Percentiles rank a stretch among this genome's conserved stretches.
These are phyloP conservation scores for Schrankia costaestrigalis DNA, from an alignment of 2,888 invertebrate species.

Conservation along the genomic window DNA sequence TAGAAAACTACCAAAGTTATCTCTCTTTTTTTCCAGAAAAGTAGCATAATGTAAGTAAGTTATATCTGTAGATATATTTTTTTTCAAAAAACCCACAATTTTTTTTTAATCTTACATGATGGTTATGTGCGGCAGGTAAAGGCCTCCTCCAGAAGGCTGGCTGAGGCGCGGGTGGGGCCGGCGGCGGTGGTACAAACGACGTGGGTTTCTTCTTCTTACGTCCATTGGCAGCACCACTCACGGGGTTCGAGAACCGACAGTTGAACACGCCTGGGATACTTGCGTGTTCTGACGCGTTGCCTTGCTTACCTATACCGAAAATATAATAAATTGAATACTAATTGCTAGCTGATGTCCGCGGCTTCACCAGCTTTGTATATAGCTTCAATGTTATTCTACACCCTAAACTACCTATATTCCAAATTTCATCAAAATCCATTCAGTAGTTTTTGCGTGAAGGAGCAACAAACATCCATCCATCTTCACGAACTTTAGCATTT, in stretches of 20 bases:
- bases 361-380: no score
- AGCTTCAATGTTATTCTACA: no score
- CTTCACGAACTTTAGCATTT: no score
- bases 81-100: no score
- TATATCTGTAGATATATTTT: no score
- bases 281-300: slow-evolving; percentile 51
- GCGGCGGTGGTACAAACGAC: slow-evolving; percentile 89
- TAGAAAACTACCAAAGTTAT: no score
- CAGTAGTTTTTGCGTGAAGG: no score
- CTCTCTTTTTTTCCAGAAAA: no score
- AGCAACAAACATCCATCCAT: no score
- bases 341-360: neutral
- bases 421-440: no score
- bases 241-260: slow-evolving; percentile 90
- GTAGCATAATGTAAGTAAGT: no score
- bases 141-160: slow-evolving; percentile 90
- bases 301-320: slow-evolving; percentile 49
- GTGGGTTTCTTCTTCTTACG: slow-evolving; percentile 96
- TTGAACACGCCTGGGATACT: slow-evolving; percentile 93
- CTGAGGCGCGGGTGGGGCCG: slow-evolving; percentile 82
- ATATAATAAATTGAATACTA: neutral
- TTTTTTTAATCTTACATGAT: slow-evolving; percentile 60
- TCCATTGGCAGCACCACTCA: slow-evolving; percentile 77
- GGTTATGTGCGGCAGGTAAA: slow-evolving; percentile 79
- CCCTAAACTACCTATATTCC: no score